Conservation (phyloP, 2,888 invertebrate species). For the Cremastinae sp. region DNA sequence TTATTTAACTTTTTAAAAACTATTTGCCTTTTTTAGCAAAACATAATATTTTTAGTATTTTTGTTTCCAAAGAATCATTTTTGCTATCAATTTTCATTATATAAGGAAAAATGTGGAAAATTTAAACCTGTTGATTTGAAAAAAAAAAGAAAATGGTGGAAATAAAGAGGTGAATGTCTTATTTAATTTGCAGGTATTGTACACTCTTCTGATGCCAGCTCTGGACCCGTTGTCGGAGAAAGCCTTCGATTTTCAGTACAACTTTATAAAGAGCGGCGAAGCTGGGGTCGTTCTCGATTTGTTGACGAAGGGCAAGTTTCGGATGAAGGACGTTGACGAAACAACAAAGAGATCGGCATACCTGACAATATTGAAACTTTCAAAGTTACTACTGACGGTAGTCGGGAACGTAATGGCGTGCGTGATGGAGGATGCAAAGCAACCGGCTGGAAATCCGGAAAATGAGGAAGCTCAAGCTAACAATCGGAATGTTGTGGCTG, state of each 20-base stretch:
- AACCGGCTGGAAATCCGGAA: slow-evolving; percentile 79
- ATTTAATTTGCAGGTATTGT: slow-evolving; percentile 86
- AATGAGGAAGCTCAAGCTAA: slow-evolving; percentile 77
- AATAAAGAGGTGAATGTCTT: too few species aligned
- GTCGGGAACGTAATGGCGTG: slow-evolving; percentile 90
- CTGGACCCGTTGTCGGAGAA: slow-evolving; percentile 89
- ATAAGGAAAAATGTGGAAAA: too few species aligned
- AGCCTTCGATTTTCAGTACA: slow-evolving; percentile 86
- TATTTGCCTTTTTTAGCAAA: too few species aligned
- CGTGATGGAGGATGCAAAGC: slow-evolving; percentile 83
- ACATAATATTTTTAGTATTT: too few species aligned
- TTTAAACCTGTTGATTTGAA: too few species aligned
- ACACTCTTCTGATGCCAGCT: slow-evolving; percentile 96
- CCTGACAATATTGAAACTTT: slow-evolving; percentile 92
- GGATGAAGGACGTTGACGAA: slow-evolving; percentile 88
- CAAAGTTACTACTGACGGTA: slow-evolving; percentile 93
- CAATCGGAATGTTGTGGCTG: slow-evolving; percentile 80
- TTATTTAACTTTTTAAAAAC: too few species aligned
- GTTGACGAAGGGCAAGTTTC: slow-evolving; percentile 91
- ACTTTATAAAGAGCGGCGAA: slow-evolving; percentile 86
- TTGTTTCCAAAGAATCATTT: too few species aligned
- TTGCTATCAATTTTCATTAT: too few species aligned
- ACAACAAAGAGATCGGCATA: slow-evolving; percentile 92
- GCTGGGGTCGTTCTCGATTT: slow-evolving; percentile 88
- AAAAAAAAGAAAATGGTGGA: too few species aligned